phyloP scores from a whole-genome alignment of 2,888 invertebrate genomes.

The Petrolisthes cinctipes region DNA sequence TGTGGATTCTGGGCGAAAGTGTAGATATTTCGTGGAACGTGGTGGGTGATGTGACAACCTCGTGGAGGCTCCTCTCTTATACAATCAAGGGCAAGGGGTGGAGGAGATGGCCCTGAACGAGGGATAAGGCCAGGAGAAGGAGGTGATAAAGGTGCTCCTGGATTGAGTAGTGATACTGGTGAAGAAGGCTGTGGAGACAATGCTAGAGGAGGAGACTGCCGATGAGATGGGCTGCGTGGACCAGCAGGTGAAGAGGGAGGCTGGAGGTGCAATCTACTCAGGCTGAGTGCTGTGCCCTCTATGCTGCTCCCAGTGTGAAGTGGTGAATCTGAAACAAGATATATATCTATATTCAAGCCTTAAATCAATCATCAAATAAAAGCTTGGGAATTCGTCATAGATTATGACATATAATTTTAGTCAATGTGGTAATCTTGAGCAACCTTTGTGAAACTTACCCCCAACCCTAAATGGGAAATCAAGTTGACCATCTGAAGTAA shows the following conservation, averaged over 20 bases:
- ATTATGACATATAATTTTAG: too few relatives aligned
- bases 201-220: conserved; percentile 49
- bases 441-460: too few relatives aligned
- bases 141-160: conserved; percentile 56
- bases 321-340: conserved; percentile 57
- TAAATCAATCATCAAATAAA: too few relatives aligned
- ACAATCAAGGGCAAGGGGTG: conserved; percentile 53
- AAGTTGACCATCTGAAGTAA: too few relatives aligned
- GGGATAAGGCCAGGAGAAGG: conserved; percentile 50
- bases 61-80: conserved; percentile 61
- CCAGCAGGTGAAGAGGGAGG: conserved; percentile 54
- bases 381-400: too few relatives aligned
- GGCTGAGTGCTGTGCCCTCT: conserved; percentile 63
- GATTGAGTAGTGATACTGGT: conserved; percentile 44
- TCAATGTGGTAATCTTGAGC: too few relatives aligned
- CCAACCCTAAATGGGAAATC: too few relatives aligned
- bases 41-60: conserved; percentile 39
- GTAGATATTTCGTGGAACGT: conserved; percentile 24
- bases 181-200: conserved; percentile 55
- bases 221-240: conserved; percentile 49
- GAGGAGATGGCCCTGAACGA: conserved; percentile 56
- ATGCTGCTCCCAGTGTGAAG: conserved; percentile 59
- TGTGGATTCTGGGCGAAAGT: conserved; percentile 59
- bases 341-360: neutral
- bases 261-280: conserved; percentile 62